These are phyloP conservation scores for Thalpophila matura DNA, from an alignment of 2,888 invertebrate species.

Conservation along the genomic window DNA sequence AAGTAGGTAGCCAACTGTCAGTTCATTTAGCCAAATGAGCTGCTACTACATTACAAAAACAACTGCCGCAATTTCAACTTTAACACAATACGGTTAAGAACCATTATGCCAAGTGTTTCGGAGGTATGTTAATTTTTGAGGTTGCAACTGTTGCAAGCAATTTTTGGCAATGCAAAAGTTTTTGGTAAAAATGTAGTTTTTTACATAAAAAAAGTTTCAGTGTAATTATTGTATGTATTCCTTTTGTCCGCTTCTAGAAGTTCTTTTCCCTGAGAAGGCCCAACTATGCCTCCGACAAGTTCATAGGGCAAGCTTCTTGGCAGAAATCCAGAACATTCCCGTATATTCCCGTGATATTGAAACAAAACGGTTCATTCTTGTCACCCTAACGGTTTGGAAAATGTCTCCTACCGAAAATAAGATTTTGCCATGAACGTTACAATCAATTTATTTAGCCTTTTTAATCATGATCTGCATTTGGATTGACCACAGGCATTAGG, in stretches of 20 bases:
- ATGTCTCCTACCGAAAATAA: slow-evolving; percentile 16
- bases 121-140: slow-evolving; percentile 17
- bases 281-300: slow-evolving; percentile 30
- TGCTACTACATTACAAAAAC: slow-evolving; percentile 50
- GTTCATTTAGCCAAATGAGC: slow-evolving; percentile 75
- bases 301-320: slow-evolving; percentile 33
- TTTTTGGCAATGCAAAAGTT: slow-evolving; percentile 21
- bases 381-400: slow-evolving; percentile 34
- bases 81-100: slow-evolving; percentile 17
- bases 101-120: slow-evolving; percentile 14
- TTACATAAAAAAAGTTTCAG: too few relatives aligned
- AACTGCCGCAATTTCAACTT: slow-evolving; percentile 39
- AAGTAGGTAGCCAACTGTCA: slow-evolving; percentile 59
- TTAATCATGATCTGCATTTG: too few relatives aligned
- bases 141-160: slow-evolving; percentile 11
- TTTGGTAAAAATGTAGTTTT: slow-evolving; percentile 14
- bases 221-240: slow-evolving; percentile 9
- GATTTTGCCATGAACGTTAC: background rate
- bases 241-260: background rate
- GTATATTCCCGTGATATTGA: slow-evolving; percentile 41
- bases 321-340: slow-evolving; percentile 33
- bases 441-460: too few relatives aligned
- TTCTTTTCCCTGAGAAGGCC: slow-evolving; percentile 9
- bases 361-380: slow-evolving; percentile 45
- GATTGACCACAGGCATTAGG: too few relatives aligned